These are phyloP conservation scores for Habropoda laboriosa DNA, from an alignment of 1,140 invertebrate species.

Conservation along the genomic window DNA sequence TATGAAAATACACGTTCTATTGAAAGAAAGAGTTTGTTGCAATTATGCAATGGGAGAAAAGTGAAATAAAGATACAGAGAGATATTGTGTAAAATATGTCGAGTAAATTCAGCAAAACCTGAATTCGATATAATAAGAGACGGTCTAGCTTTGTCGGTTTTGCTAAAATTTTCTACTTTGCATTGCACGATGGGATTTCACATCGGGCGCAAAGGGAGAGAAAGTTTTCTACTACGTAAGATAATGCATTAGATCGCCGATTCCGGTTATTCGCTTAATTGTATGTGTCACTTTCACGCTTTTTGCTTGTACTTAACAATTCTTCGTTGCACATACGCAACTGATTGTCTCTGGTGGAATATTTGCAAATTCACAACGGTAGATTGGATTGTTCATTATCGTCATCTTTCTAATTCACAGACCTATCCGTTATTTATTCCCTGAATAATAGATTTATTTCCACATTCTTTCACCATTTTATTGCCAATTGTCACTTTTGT, in stretches of 20 bases:
- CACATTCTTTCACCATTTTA: too few relatives aligned
- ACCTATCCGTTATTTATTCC: neutral
- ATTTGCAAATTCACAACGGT: neutral
- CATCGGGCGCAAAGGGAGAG: neutral
- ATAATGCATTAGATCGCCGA: conserved; percentile 37
- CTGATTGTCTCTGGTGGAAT: neutral
- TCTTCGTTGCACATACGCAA: neutral
- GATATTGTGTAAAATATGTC: neutral
- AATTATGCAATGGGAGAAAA: neutral
- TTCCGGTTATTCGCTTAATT: conserved; percentile 31
- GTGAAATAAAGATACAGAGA: neutral
- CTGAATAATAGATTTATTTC: neutral
- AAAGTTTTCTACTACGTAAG: conserved; percentile 10
- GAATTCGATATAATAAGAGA: neutral
- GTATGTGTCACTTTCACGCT: conserved; percentile 19
- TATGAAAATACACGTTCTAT: too few relatives aligned
- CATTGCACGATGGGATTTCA: neutral
- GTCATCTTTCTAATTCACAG: neutral
- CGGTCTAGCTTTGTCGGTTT: neutral
- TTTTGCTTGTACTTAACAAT: neutral
- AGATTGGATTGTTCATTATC: neutral
- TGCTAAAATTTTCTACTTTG: conserved; percentile 24
- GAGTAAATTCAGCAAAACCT: neutral
- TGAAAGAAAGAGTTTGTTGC: neutral
- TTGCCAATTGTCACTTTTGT: neutral